A percentile compares a stretch with the other conserved stretches of the same genome.
Evolutionary conservation across 1,140 invertebrate species (phyloP).

Genomic region (Holotrichia oblita): DNA sequence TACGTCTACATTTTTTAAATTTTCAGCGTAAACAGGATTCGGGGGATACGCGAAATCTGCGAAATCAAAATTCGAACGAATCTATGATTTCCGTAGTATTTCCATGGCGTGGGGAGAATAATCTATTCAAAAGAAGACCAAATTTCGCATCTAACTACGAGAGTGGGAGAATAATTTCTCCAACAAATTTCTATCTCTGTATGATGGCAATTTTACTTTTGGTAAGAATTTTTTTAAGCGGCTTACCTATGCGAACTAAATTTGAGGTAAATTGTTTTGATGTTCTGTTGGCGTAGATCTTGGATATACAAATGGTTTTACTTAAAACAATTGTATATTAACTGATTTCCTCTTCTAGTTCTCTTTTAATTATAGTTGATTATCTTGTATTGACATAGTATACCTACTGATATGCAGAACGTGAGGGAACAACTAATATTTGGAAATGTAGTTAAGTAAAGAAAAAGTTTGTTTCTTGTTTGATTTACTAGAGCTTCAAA

Average conservation of each 20-base stretch:
- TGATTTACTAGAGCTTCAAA: too few species aligned
- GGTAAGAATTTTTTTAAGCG: not conserved
- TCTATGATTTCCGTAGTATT: constrained; percentile 32
- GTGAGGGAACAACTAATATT: too few species aligned
- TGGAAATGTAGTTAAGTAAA: too few species aligned
- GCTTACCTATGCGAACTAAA: too few species aligned
- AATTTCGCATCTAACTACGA: constrained; percentile 5
- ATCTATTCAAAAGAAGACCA: constrained; percentile 4
- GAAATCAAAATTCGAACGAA: constrained; percentile 25
- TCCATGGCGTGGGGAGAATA: constrained; percentile 27
- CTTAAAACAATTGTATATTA: not conserved
- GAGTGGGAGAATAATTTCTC: constrained; percentile 6
- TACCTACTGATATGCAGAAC: too few species aligned
- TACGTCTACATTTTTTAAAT: not conserved
- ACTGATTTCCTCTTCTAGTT: too few species aligned
- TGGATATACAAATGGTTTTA: too few species aligned
- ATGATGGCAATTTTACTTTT: constrained; percentile 39
- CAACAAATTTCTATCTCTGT: constrained; percentile 30
- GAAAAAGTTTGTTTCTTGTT: too few species aligned
- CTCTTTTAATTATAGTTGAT: not conserved
- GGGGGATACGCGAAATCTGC: not conserved
- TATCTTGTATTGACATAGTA: not conserved
- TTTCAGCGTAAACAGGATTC: not conserved
- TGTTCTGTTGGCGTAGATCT: too few species aligned
- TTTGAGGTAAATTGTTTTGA: too few species aligned